Evolutionary conservation across 2,888 invertebrate species (phyloP), one percentile per base, ranked within the genome.

Genomic region (Aethes cnicana): DNA sequence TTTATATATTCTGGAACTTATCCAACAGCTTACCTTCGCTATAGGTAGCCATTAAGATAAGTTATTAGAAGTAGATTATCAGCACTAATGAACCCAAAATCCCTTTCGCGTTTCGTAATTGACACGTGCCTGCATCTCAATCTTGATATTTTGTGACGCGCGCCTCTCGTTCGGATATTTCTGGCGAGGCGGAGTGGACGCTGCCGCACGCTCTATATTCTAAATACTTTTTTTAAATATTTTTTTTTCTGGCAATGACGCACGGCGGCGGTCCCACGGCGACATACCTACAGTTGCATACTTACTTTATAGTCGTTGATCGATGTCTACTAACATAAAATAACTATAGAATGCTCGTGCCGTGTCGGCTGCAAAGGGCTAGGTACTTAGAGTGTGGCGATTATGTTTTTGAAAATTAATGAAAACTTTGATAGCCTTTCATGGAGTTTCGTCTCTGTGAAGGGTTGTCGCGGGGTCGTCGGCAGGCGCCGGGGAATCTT

Each of bases 271-370:
- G 77, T 60, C 64, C 63, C 64, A 63, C 68, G 77, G 75, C 74
- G 77, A 80, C 80, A 75, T 55, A 52, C 61, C 72, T 60, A 66
- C 58, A 70, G 69, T 60, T 61, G 66, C 66, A 72, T 76, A 78
- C 77, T 69, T 72, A 76, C 69, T 54, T 66, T 68, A 67, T 78
- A 82, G 81, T 76, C 61, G 77, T 83, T 76, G 76, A 79, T 85
- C 84, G 84, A 86, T 87, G 88, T 87, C 83, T 88, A 88, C 88
- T 88, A 88, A 88, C 87, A 72, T 84, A 85, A 84, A 84, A 80
- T 73, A 68, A 76, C 72, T 77, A n/a, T n/a, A 78, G 75, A 71
- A 69, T 63, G 85, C 82, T 84, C 84, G 82, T 79, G 77, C 73
- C 79, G 16, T 76, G 68, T 74, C 68, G 61, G 78, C 77, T 82